A percentile compares a stretch with the other conserved stretches of the same genome.
phyloP scores from a whole-genome alignment of 1,140 invertebrate species.

The Papilio helenus region DNA sequence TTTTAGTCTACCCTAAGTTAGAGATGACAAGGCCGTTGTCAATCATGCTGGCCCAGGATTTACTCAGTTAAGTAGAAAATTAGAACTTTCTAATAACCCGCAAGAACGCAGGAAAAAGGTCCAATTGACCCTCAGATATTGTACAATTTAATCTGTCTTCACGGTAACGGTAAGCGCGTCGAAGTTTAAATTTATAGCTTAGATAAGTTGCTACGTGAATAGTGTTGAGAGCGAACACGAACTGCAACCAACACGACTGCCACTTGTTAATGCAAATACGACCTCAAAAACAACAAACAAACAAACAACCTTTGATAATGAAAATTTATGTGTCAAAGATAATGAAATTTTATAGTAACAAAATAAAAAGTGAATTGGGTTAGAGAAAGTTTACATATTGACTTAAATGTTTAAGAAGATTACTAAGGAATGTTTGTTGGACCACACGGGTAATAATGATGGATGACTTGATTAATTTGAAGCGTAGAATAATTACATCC shows the following conservation, averaged over 20 bases:
- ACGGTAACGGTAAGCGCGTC: constrained; percentile 59
- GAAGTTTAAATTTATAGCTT: constrained; percentile 54
- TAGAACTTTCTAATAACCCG: constrained; percentile 60
- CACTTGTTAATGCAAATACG: constrained; percentile 36
- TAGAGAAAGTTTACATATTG: constrained; percentile 39
- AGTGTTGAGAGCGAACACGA: constrained; percentile 42
- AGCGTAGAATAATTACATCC: constrained; percentile 46
- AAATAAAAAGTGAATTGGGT: constrained; percentile 32
- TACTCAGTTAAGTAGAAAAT: constrained; percentile 26
- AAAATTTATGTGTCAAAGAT: constrained; percentile 6
- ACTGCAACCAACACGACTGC: constrained; percentile 27
- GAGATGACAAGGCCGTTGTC: no score
- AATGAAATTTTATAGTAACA: background rate
- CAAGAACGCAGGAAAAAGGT: constrained; percentile 49
- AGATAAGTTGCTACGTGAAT: constrained; percentile 50
- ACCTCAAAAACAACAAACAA: constrained; percentile 18
- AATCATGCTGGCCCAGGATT: no score
- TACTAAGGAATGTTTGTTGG: background rate
- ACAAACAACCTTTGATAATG: background rate
- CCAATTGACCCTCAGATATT: constrained; percentile 60
- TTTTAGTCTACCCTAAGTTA: no score
- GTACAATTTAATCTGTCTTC: constrained; percentile 61
- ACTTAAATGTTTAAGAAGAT: constrained; percentile 30
- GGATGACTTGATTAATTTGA: constrained; percentile 51
- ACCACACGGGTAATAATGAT: constrained; percentile 42